Evolutionary conservation across 2,797 vertebrate species (phyloP).

Genomic region (Sebastes dallii): DNA sequence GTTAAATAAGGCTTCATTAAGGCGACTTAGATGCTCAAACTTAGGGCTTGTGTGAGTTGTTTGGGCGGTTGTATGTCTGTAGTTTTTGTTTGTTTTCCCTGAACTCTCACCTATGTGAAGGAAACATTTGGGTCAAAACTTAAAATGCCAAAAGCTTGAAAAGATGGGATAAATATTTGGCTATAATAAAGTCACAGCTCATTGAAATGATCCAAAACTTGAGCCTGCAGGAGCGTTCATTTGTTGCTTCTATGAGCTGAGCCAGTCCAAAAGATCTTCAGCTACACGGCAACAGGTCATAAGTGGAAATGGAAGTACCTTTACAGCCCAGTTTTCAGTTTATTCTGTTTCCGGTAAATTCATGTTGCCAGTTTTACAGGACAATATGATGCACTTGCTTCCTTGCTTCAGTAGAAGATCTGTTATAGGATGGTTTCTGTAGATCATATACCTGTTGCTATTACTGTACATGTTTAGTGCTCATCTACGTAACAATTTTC

Average conservation of each 20-base stretch:
- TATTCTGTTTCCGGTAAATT: background rate
- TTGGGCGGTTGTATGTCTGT: background rate
- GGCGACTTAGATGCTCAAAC: background rate
- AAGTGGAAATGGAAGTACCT: background rate
- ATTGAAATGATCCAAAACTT: conserved; percentile 38
- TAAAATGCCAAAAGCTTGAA: conserved; percentile 12
- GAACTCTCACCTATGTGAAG: background rate
- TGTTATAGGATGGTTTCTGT: background rate
- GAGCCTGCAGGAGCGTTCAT: conserved; percentile 37
- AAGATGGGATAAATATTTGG: conserved; percentile 30
- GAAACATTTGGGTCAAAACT: conserved; percentile 1
- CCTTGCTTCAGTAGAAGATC: background rate
- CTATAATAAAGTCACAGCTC: conserved; percentile 44
- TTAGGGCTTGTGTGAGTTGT: background rate
- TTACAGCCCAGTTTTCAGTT: background rate
- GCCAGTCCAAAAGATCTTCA: conserved; percentile 1
- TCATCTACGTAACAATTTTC: fast-evolving
- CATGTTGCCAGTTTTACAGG: background rate
- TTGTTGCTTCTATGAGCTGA: conserved; percentile 24
- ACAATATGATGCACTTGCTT: background rate
- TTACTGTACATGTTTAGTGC: background rate
- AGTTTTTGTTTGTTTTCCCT: background rate
- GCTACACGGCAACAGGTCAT: background rate
- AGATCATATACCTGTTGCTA: background rate
- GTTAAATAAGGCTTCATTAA: background rate